Evolutionary conservation across 2,113 vertebrate species (phyloP).

Genomic region (Lethenteron reissneri): DNA sequence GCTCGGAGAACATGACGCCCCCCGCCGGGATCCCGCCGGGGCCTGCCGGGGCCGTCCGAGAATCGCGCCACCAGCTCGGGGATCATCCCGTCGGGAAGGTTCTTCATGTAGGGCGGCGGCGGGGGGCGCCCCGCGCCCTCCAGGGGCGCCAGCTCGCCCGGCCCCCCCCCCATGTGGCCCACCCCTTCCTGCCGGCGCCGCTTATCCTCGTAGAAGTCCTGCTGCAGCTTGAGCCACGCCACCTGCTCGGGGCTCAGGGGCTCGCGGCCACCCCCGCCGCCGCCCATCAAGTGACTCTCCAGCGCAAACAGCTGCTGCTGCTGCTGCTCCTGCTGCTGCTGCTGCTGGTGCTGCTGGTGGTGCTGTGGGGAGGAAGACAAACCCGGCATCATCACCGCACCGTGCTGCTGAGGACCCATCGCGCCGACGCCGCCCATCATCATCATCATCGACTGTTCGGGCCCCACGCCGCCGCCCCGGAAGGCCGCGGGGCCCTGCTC

Average conservation of each 20-base stretch:
- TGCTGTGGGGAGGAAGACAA: neutral
- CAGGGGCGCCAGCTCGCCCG: neutral
- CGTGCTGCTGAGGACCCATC: no score
- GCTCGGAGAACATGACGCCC: no score
- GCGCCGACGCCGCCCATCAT: no score
- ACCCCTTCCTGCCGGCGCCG: conserved; percentile 78
- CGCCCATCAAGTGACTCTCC: conserved; percentile 10
- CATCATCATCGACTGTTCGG: no score
- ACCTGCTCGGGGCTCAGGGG: conserved; percentile 96
- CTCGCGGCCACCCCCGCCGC: conserved; percentile 56
- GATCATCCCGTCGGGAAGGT: neutral
- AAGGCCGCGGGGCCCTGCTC: conserved; percentile 52
- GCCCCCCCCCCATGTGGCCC: conserved; percentile 19
- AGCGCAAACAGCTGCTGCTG: neutral
- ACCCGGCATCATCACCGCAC: neutral
- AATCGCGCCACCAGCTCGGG: no score
- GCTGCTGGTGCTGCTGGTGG: neutral
- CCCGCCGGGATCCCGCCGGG: no score
- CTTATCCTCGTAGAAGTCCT: conserved; percentile 96
- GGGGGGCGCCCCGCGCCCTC: neutral
- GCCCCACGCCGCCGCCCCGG: conserved; percentile 22
- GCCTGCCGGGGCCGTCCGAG: no score
- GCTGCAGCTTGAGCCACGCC: conserved; percentile 89
- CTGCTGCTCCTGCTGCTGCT: neutral
- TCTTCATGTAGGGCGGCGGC: neutral